These are phyloP conservation scores for Lithosia quadra DNA, from an alignment of 2,888 invertebrate species.

Conservation along the genomic window DNA sequence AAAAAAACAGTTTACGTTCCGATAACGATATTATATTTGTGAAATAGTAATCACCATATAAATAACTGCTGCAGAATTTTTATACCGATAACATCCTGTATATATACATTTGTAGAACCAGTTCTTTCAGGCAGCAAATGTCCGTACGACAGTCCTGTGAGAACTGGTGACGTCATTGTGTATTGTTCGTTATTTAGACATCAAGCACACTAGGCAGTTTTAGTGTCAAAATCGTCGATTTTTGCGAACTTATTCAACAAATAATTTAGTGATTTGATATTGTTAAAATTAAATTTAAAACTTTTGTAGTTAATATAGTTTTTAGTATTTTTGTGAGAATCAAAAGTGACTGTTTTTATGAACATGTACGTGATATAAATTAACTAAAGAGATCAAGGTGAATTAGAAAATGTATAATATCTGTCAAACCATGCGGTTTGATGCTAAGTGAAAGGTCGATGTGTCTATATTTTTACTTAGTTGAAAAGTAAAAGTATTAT, in stretches of 20 bases:
- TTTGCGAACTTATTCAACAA: no score
- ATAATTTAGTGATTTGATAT: neutral
- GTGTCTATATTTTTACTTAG: neutral
- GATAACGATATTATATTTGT: neutral
- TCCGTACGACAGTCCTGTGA: constrained; percentile 30
- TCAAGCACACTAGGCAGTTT: constrained; percentile 13
- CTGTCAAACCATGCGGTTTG: neutral
- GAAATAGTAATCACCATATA: constrained; percentile 33
- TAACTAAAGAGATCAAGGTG: no score
- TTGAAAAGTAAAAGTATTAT: neutral
- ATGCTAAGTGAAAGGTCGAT: neutral
- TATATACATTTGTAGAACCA: constrained; percentile 34
- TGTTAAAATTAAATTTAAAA: no score
- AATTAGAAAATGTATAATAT: neutral
- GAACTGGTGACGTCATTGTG: constrained; percentile 27
- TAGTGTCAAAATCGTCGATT: neutral
- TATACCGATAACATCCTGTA: constrained; percentile 37
- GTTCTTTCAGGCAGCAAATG: constrained; percentile 29
- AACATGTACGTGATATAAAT: neutral
- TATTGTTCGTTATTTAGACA: constrained; percentile 4
- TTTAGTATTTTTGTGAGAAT: neutral
- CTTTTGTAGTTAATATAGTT: neutral
- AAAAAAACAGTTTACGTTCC: neutral
- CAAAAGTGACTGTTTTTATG: neutral
- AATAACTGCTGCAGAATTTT: constrained; percentile 17